Base-by-base conservation (phyloP, 2,797 vertebrate genomes). In the Nothura maculosa region DNA sequence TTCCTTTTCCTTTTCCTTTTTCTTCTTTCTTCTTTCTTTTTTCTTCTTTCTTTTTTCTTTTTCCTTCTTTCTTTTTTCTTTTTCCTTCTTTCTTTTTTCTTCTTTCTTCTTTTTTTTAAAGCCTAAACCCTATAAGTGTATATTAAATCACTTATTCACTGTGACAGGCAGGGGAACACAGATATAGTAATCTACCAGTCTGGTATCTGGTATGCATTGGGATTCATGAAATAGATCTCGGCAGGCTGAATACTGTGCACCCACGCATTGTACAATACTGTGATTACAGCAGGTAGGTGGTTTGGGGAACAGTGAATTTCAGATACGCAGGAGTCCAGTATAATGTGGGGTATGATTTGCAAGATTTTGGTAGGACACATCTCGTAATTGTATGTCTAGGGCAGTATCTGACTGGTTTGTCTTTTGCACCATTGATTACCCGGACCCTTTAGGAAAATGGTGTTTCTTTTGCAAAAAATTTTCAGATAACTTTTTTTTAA, bases 201-300 rank as follows among this genome's bases (percentile, higher is more conserved):
- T 95, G 95, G 81, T 88, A 95, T 92, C 90, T 94, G 91, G 74
- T 94, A 72, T 79, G 68, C 79, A 50, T 30, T 73, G 94, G 94
- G 85, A 96, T 81, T 78, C 85, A 52, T 34, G 96, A 96, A 97
- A 93, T 68, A 94, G 86, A 96, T 92, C 97, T 95, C 95, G 34
- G 96, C 96, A 95, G 95, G 96, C 74, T 94, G 95, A 94, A 87
- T 63, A 69, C 92, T 90, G 62, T 69, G 95, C 95, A 98, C 97
- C 97, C 95, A 97, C 74, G 19, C 96, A 96, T 91, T 47, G 66
- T 91, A 91, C 90, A 97, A 96, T 28, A 50, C 93, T 96, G 87
- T 97, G 96, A 98, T 98, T 98, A 97, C 74, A 43, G 94, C 48
- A 94, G 62, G 87, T 91, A 95, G 83, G 94, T 92, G 87, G 92